Evolutionary conservation across 53 echinoderm and acorn worm species (phyloP), one percentile per base, ranked within the genome.

Genomic region (Apostichopus leukothele): DNA sequence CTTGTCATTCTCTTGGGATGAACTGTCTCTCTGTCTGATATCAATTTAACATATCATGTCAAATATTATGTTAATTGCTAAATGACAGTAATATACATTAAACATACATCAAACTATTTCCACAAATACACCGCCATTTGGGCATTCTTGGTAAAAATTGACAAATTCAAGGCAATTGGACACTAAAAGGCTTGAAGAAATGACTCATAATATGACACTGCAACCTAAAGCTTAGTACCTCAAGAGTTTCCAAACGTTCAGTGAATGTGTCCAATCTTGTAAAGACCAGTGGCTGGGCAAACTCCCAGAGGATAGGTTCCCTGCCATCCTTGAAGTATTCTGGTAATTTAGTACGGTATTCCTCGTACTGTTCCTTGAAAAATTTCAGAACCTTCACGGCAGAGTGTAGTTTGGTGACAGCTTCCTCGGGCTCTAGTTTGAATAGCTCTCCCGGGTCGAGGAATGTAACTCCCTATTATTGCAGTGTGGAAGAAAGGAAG

Each of bases 341-440:
- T 89, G 95, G 94, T 81, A 97, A 91, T 89, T 97, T 97, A n/a
- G 76, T 90, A 7, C 94, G 89, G 90, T 95, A 91, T 20, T 97
- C 97, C 11, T 94, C 83, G 39, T 97, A 93, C 25, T 92, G 87
- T 7, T 91, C 83, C 73, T 92, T 92, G 88, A 90, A 97, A 60
- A 50, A 88, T 63, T 75, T 94, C 68, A 97, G 87, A 52, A 97
- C 97, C 27, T 75, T 81, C 5, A 95, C 71, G 25, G 97, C 97
- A n/a, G 92, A 88, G 6, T 84, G 81, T 10, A 92, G 92, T 78
- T 97, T 97, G 88, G 95, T 93, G 77, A 97, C 86, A 20, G 95
- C 93, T 78, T 97, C 97, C 89, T 97, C 97, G 12, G 95, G 94
- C 74, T 96, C 96, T 90, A 96, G 93, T 89, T 97, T 97, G 91